Evolutionary conservation across 2,888 invertebrate genomes (phyloP).

Genomic region (Xylota segnis): DNA sequence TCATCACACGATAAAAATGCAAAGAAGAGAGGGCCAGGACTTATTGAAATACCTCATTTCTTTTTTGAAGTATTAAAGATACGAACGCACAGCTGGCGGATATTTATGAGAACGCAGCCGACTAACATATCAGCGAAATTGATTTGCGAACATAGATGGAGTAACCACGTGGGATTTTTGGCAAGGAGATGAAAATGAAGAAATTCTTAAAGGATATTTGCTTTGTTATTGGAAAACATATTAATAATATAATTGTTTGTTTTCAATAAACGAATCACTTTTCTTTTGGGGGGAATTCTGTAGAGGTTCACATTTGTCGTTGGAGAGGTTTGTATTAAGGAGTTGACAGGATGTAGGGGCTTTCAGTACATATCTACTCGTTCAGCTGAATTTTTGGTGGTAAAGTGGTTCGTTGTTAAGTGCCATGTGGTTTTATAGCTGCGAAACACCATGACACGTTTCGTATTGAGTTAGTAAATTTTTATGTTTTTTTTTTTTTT

Average conservation of each 20-base stretch:
- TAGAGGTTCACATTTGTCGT: background rate
- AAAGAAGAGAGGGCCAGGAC: background rate
- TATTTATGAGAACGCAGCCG: constrained; percentile 15
- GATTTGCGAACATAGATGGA: constrained; percentile 2
- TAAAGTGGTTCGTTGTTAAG: background rate
- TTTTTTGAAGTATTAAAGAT: constrained; percentile 4
- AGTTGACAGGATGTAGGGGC: background rate
- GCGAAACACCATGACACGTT: background rate
- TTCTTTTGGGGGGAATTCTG: background rate
- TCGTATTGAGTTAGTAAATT: background rate
- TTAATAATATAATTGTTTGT: constrained; percentile 6
- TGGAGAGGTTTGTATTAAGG: background rate
- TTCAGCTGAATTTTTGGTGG: background rate
- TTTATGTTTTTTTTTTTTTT: too few relatives aligned
- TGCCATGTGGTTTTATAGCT: background rate
- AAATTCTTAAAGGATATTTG: background rate
- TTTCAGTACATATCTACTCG: background rate
- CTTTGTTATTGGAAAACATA: background rate
- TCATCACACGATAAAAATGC: constrained; percentile 27
- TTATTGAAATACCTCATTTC: constrained; percentile 16
- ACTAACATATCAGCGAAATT: constrained; percentile 24
- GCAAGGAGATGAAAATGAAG: background rate
- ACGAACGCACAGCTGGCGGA: constrained; percentile 10
- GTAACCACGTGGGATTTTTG: background rate
- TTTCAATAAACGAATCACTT: background rate